Percentiles rank a stretch among this genome's conserved stretches.
phyloP scores from a whole-genome alignment of 2,797 vertebrate genomes.

The Menidia menidia region DNA sequence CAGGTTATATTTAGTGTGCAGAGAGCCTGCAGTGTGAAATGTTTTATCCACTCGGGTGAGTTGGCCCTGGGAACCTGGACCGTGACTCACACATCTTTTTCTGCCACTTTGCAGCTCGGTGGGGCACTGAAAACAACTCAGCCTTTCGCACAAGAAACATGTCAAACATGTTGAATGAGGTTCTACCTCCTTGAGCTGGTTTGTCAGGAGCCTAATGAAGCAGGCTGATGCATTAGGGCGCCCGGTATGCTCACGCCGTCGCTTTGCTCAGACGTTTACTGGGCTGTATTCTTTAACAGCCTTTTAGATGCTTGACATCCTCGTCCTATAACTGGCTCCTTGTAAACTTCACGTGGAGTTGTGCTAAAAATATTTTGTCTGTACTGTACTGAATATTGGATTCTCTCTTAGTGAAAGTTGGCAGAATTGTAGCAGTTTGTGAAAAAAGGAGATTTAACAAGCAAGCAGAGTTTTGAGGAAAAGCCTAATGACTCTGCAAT shows the following conservation, averaged over 20 bases:
- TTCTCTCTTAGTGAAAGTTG: slow-evolving; percentile 10
- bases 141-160: not conserved
- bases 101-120: slow-evolving; percentile 8
- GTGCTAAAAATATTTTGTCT: slow-evolving; percentile 16
- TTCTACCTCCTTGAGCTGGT: slow-evolving; percentile 10
- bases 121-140: not conserved
- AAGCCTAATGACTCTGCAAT: slow-evolving; percentile 38
- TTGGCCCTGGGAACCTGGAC: slow-evolving; percentile 7
- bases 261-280: slow-evolving; percentile 45
- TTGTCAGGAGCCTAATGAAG: slow-evolving; percentile 45
- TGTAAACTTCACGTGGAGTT: slow-evolving; percentile 60
- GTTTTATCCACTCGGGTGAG: slow-evolving; percentile 3
- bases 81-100: slow-evolving; percentile 46
- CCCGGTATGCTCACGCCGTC: slow-evolving; percentile 12
- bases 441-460: slow-evolving; percentile 54
- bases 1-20: not conserved
- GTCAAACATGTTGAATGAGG: slow-evolving; percentile 9
- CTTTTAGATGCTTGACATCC: slow-evolving; percentile 12
- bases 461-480: slow-evolving; percentile 58
- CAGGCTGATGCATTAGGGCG: slow-evolving; percentile 36
- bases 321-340: slow-evolving; percentile 38
- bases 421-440: slow-evolving; percentile 24
- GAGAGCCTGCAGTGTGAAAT: not conserved
- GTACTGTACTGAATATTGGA: slow-evolving; percentile 3
- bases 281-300: slow-evolving; percentile 53